Evolutionary conservation across 2,888 invertebrate genomes (phyloP), one percentile per base, ranked within the genome.

Genomic region (Athripsodes cinereus): DNA sequence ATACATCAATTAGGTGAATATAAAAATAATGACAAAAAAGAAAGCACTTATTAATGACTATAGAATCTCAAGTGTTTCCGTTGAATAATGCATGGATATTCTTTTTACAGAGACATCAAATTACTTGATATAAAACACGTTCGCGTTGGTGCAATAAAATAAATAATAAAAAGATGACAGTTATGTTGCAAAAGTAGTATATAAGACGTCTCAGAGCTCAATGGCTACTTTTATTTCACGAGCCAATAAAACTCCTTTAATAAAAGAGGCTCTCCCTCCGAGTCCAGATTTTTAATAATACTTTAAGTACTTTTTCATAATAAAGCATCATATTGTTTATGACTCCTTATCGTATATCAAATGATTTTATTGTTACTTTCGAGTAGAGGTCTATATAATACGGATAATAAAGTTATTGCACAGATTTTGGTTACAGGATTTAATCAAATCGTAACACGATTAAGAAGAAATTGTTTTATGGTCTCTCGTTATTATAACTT

Each of bases 151-250:
- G 40, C 40, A 40, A 40, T 40, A 40, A 40, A 40, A 40, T 40
- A 40, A 40, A 40, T 40, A 40, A 40, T 40, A 40, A 40, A 26
- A 40, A 40, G 40, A 40, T 40, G 40, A 40, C 40, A 40, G 40
- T 40, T 40, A 40, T 40, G 40, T 40, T 40, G 40, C 40, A 40
- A 13, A n/a, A 26, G 26, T 6, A 6, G 26, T 26, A n/a, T n/a
- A 26, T 26, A 26, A 26, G 26, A 40, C 40, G 40, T 13, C 40
- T 40, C 40, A 40, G 40, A n/a, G 13, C 40, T 40, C 16, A 16
- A 40, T 40, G 40, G 40, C 40, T 40, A 40, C 40, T 40, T 16
- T 40, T 16, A 16, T 40, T 40, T 40, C 40, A 40, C 40, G 40
- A 40, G 40, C 40, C 13, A 40, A 40, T 40, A 40, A 40, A 40